Percentiles rank a stretch among this genome's conserved stretches.
phyloP scores from a whole-genome alignment of 1,140 invertebrate genomes.

The Ceratosolen solmsi region DNA sequence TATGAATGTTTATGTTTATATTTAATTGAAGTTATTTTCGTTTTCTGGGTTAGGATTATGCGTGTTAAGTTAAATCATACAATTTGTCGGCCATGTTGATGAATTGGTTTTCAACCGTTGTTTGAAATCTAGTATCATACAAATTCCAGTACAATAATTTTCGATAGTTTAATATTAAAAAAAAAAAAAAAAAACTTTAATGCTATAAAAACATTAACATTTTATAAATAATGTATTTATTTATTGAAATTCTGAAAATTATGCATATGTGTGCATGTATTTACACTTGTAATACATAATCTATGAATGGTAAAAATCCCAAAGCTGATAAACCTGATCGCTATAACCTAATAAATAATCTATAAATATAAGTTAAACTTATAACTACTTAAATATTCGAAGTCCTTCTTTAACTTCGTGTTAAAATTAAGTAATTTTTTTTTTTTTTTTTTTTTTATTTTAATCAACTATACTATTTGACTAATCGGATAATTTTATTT shows the following conservation, averaged over 20 bases:
- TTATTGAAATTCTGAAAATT: background rate
- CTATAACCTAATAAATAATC: background rate
- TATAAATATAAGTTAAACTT: background rate
- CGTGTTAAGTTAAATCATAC: background rate
- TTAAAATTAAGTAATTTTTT: too few relatives aligned
- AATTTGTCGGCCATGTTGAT: constrained; percentile 47
- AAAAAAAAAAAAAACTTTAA: background rate
- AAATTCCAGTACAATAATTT: background rate
- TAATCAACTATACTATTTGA: too few relatives aligned
- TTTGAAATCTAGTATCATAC: background rate
- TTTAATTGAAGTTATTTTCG: background rate
- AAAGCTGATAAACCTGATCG: background rate
- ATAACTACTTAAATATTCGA: background rate
- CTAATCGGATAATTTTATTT: too few relatives aligned
- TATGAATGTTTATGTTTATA: background rate
- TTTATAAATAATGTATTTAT: background rate
- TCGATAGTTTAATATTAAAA: background rate
- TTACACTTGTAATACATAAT: too few relatives aligned
- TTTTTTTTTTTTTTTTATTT: too few relatives aligned
- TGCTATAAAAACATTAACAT: background rate
- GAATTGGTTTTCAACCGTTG: constrained; percentile 16
- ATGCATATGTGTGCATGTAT: background rate
- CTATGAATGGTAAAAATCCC: background rate
- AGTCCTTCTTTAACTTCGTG: background rate
- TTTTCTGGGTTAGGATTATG: constrained; percentile 43